phyloP scores from a whole-genome alignment of 2,113 vertebrate genomes.

The Pachyramphus minor region DNA sequence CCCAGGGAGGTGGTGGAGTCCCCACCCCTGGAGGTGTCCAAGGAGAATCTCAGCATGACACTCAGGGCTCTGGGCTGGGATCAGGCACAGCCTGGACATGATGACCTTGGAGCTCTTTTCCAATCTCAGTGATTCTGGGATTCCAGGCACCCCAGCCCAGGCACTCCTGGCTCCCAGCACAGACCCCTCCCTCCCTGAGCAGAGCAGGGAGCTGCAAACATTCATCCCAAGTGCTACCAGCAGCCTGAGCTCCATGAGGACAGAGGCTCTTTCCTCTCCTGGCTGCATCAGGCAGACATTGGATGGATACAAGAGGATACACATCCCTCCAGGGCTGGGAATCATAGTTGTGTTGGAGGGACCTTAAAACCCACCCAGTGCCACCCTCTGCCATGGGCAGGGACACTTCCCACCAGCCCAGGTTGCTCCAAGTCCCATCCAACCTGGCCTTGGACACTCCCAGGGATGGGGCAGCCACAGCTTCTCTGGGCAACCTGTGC shows the following conservation, averaged over 20 bases:
- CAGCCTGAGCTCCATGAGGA: not conserved
- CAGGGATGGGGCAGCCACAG: not conserved
- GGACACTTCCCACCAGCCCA: rapidly evolving
- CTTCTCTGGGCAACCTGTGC: not conserved
- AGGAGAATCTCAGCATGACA: not conserved
- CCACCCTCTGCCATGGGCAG: not conserved
- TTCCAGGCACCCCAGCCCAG: rapidly evolving
- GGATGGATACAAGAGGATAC: not conserved
- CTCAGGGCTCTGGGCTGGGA: not conserved
- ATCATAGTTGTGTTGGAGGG: not conserved
- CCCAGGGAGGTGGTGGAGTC: not conserved
- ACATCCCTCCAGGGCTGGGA: rapidly evolving
- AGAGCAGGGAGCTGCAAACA: not conserved
- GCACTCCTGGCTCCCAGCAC: not conserved
- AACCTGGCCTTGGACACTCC: not conserved
- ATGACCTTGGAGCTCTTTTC: not conserved
- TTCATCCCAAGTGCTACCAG: not conserved
- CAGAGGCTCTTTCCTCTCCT: not conserved
- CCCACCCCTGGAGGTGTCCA: not conserved
- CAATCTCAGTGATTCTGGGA: rapidly evolving
- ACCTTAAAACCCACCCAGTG: not conserved
- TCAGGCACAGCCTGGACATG: not conserved
- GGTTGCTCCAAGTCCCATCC: not conserved
- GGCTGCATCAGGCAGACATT: too few species aligned
- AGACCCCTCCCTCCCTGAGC: not conserved